phyloP scores from a whole-genome alignment of 64 coral and sea anemone species.

The Porites australiensis region DNA sequence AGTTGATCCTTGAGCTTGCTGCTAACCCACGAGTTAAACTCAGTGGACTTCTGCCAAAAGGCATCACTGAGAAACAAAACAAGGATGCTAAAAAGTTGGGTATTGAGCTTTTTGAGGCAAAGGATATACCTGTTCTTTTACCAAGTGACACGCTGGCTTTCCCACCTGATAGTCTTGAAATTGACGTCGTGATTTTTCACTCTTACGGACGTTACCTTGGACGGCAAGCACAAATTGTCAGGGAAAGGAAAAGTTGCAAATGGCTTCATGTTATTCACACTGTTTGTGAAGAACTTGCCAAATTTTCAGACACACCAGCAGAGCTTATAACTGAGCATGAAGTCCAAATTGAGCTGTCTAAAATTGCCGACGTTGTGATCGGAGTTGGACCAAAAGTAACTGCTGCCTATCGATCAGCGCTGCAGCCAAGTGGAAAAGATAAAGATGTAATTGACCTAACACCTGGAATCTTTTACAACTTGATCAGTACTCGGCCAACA shows the following conservation, averaged over 20 bases:
- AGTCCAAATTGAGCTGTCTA: background rate
- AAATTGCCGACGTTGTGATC: slow-evolving; percentile 16
- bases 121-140: background rate
- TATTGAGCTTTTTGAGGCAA: slow-evolving; percentile 30
- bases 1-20: slow-evolving; percentile 33
- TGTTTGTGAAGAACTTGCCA: slow-evolving; percentile 15
- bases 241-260: slow-evolving; percentile 13
- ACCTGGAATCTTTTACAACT: slow-evolving; percentile 10
- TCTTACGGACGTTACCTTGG: slow-evolving; percentile 25
- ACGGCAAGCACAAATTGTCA: slow-evolving; percentile 20
- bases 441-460: slow-evolving; percentile 27
- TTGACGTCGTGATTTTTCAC: slow-evolving; percentile 28
- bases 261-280: slow-evolving; percentile 49
- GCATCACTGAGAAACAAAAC: slow-evolving; percentile 16
- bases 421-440: background rate
- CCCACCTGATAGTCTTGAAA: slow-evolving; percentile 36
- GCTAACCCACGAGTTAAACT: slow-evolving; percentile 9
- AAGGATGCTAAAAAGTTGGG: background rate
- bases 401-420: background rate
- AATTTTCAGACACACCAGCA: background rate
- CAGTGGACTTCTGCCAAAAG: slow-evolving; percentile 10
- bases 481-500: background rate
- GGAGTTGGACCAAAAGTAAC: slow-evolving; percentile 39
- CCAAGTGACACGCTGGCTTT: slow-evolving; percentile 6
- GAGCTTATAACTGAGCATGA: slow-evolving; percentile 21